Evolutionary conservation across 2,797 vertebrate genomes (phyloP).

Genomic region (Sciaenops ocellatus): DNA sequence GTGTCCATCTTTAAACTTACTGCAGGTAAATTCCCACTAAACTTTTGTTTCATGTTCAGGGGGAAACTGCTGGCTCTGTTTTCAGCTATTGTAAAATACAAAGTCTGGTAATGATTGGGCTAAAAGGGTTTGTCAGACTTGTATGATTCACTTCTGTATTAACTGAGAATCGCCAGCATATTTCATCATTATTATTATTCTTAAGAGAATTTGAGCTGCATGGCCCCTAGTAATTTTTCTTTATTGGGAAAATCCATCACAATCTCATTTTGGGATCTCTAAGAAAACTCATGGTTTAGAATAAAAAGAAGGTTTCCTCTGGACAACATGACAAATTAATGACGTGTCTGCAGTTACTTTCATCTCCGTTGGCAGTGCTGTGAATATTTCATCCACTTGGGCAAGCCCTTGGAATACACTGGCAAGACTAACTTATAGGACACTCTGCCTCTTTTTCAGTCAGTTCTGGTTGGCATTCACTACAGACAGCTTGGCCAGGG

Average conservation of each 20-base stretch:
- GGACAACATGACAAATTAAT: slow-evolving; percentile 82
- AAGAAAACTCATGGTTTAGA: slow-evolving; percentile 56
- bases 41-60: slow-evolving; percentile 22
- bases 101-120: slow-evolving; percentile 22
- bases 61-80: slow-evolving; percentile 2
- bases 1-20: slow-evolving; percentile 12
- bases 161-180: slow-evolving; percentile 32
- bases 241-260: slow-evolving; percentile 60
- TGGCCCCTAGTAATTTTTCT: slow-evolving; percentile 38
- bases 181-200: slow-evolving; percentile 63
- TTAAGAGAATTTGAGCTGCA: slow-evolving; percentile 34
- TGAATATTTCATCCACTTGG: slow-evolving; percentile 67
- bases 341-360: slow-evolving; percentile 70
- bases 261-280: slow-evolving; percentile 50
- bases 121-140: slow-evolving; percentile 23
- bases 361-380: slow-evolving; percentile 55
- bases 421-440: slow-evolving; percentile 69
- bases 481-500: slow-evolving; percentile 81
- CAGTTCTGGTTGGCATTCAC: slow-evolving; percentile 79
- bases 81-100: slow-evolving; percentile 23
- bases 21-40: slow-evolving; percentile 31
- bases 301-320: slow-evolving; percentile 65
- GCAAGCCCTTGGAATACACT: slow-evolving; percentile 58
- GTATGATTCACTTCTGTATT: slow-evolving; percentile 50
- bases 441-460: slow-evolving; percentile 72